Percentiles rank a stretch among this genome's conserved stretches.
These are phyloP conservation scores for Pomatorhinus ruficollis DNA, from an alignment of 2,113 vertebrate species.

Conservation along the genomic window DNA sequence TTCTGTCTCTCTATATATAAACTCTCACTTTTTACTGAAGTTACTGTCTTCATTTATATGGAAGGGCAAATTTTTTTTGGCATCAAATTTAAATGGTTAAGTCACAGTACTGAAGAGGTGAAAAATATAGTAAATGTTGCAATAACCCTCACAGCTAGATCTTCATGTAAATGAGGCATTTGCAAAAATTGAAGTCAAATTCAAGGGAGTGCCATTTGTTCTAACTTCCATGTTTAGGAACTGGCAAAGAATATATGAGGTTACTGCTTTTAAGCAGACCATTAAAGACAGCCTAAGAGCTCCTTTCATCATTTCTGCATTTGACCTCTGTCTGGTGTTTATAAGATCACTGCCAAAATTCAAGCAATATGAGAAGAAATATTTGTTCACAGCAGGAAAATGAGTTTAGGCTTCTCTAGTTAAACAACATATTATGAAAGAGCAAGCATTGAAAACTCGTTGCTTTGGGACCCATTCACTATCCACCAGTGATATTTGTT, in stretches of 20 bases:
- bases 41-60: background rate
- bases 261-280: conserved; percentile 4
- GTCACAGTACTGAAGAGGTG: background rate
- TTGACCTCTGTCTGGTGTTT: background rate
- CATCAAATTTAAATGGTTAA: background rate
- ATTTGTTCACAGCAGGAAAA: conserved; percentile 10
- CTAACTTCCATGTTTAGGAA: background rate
- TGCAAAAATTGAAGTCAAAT: conserved; percentile 3
- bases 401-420: background rate
- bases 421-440: conserved; percentile 16
- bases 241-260: background rate
- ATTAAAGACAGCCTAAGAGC: background rate
- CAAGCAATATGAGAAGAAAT: background rate
- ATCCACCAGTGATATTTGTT: background rate
- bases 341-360: background rate
- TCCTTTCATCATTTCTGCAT: background rate
- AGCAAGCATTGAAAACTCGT: background rate
- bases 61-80: background rate
- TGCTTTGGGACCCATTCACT: background rate
- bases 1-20: background rate
- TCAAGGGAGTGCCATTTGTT: background rate
- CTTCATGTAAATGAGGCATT: conserved; percentile 22
- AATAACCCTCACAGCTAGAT: background rate
- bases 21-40: background rate
- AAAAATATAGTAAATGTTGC: background rate